Percentiles rank a stretch among this genome's conserved stretches.
These are phyloP conservation scores for Scaptomyza cyrtandrae DNA, from an alignment of 2,888 invertebrate genomes.

Conservation along the genomic window DNA sequence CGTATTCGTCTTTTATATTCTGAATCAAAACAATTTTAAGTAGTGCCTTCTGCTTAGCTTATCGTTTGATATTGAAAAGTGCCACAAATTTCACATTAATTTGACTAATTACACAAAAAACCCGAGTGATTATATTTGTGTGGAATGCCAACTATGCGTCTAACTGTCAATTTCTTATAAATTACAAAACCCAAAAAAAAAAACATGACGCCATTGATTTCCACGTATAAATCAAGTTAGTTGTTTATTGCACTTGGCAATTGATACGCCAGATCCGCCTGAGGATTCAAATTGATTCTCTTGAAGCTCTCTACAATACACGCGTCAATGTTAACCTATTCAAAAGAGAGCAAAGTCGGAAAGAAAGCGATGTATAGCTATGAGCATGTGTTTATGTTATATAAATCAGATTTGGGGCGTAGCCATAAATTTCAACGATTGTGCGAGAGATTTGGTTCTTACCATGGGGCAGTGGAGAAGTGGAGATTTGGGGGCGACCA, in stretches of 20 bases:
- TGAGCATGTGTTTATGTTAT: constrained; percentile 56
- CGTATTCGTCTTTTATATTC: constrained; percentile 13
- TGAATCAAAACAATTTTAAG: not conserved
- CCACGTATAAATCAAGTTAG: constrained; percentile 54
- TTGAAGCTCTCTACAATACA: constrained; percentile 8
- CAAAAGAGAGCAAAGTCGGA: not conserved
- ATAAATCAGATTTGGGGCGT: constrained; percentile 62
- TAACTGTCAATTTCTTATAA: constrained; percentile 21
- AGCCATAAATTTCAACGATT: constrained; percentile 53
- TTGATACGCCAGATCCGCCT: not conserved
- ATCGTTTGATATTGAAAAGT: constrained; percentile 24
- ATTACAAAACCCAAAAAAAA: constrained; percentile 67
- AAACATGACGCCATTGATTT: constrained; percentile 76
- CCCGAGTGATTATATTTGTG: constrained; percentile 11
- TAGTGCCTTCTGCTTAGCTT: constrained; percentile 22
- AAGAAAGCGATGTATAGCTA: constrained; percentile 3
- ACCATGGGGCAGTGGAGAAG: not conserved
- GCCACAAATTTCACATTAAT: constrained; percentile 43
- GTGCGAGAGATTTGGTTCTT: constrained; percentile 44
- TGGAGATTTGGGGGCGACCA: not conserved
- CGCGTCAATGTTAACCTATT: not conserved
- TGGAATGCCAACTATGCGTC: constrained; percentile 62
- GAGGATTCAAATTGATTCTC: constrained; percentile 20
- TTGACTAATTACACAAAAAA: constrained; percentile 37
- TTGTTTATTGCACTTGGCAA: constrained; percentile 28